phyloP scores from a whole-genome alignment of 1,140 invertebrate species.

The Ganaspis sp. region DNA sequence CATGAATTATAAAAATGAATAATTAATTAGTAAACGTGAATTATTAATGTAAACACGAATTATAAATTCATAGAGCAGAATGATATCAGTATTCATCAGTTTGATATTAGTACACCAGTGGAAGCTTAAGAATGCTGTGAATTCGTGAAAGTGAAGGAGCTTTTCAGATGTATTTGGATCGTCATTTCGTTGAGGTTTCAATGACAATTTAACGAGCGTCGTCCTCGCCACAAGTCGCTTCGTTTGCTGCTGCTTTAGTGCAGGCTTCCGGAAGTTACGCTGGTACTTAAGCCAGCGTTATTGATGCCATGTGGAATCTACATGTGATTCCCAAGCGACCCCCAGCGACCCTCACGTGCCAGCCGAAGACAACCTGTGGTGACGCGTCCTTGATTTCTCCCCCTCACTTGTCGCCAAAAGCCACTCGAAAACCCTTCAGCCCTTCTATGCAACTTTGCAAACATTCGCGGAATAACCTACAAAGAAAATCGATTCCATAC shows the following conservation, averaged over 20 bases:
- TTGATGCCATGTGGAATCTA: conserved; percentile 26
- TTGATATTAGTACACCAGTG: neutral
- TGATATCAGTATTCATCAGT: neutral
- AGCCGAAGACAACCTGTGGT: conserved; percentile 10
- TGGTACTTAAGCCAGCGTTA: conserved; percentile 22
- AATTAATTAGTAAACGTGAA: too few species aligned
- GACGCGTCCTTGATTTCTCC: neutral
- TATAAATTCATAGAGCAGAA: too few species aligned
- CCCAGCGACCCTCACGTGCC: conserved; percentile 23
- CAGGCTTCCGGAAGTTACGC: conserved; percentile 18
- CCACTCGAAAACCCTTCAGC: neutral
- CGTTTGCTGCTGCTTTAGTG: conserved; percentile 8
- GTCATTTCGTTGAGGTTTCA: neutral
- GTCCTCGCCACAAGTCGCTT: neutral
- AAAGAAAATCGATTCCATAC: neutral
- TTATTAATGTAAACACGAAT: too few species aligned
- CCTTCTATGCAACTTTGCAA: neutral
- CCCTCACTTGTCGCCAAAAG: neutral
- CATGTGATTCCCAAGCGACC: conserved; percentile 23
- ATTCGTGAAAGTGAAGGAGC: neutral
- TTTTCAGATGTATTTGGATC: neutral
- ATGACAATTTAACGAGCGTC: conserved; percentile 29
- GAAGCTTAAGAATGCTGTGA: neutral
- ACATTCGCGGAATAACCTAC: neutral
- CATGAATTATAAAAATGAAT: too few species aligned